Evolutionary conservation across 35 echinoderm and acorn worm genomes (phyloP).

Genomic region (Ptychodera flava): DNA sequence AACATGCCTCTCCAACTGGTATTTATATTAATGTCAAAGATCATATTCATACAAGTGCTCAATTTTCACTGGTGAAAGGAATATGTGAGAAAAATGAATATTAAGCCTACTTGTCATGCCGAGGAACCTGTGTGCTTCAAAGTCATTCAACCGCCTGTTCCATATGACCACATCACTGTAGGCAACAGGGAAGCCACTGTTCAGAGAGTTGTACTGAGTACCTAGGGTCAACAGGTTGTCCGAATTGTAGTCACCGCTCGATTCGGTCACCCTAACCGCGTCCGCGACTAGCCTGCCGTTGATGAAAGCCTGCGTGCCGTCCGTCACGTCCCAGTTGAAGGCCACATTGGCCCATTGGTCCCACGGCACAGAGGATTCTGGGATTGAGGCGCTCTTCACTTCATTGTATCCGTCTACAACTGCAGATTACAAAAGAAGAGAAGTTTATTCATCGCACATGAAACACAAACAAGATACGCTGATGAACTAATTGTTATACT

Average conservation of each 20-base stretch:
- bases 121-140: slow-evolving; percentile 49
- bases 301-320: background rate
- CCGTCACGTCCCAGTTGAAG: background rate
- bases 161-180: slow-evolving; percentile 68
- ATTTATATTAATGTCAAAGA: no score
- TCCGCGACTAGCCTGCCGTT: background rate
- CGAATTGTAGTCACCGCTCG: slow-evolving; percentile 6
- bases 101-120: slow-evolving; percentile 82
- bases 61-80: no score
- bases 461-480: no score
- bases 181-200: slow-evolving; percentile 27
- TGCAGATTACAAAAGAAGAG: no score
- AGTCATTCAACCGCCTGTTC: slow-evolving; percentile 46
- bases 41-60: no score
- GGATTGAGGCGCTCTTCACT: background rate
- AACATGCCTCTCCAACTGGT: no score
- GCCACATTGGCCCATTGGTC: background rate
- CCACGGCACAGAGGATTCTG: background rate
- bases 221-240: slow-evolving; percentile 41
- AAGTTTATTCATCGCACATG: no score
- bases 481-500: no score
- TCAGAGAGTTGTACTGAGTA: slow-evolving; percentile 18
- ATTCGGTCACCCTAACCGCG: background rate
- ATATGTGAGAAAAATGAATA: no score
- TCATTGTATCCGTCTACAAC: background rate